These are phyloP conservation scores for Syngnathus rostellatus DNA, from an alignment of 2,797 vertebrate species.

Conservation along the genomic window DNA sequence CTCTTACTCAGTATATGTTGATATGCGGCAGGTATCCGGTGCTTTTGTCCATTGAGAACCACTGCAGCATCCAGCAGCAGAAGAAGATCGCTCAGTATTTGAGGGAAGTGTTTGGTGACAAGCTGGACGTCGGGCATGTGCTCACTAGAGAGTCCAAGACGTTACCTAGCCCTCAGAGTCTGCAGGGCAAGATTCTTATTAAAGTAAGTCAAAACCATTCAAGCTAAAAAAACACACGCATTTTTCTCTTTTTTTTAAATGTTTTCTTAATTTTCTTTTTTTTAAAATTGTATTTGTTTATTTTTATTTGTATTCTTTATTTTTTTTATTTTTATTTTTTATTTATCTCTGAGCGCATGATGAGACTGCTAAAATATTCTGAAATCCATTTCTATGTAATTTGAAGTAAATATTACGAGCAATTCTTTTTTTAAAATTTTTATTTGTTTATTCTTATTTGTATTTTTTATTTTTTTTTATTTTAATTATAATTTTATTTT, in stretches of 20 bases:
- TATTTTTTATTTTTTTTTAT: too few species aligned
- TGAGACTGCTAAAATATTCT: neutral
- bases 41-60: slow-evolving; percentile 94
- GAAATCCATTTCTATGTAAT: neutral
- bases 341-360: too few species aligned
- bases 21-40: slow-evolving; percentile 80
- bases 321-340: too few species aligned
- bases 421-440: too few species aligned
- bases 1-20: neutral
- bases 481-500: too few species aligned
- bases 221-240: neutral
- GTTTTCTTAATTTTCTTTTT: too few species aligned
- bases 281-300: too few species aligned
- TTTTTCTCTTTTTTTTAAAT: too few species aligned
- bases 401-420: neutral
- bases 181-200: slow-evolving; percentile 93
- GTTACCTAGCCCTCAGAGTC: slow-evolving; percentile 83
- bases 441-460: too few species aligned
- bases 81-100: slow-evolving; percentile 94
- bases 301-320: too few species aligned
- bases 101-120: slow-evolving; percentile 85
- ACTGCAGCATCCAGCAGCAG: slow-evolving; percentile 93
- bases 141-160: slow-evolving; percentile 74
- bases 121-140: slow-evolving; percentile 79
- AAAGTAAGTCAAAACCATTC: slow-evolving; percentile 71